A percentile compares a stretch with the other conserved stretches of the same genome.
phyloP scores from a whole-genome alignment of 2,113 vertebrate genomes.

The Dryoscopus gambensis region DNA sequence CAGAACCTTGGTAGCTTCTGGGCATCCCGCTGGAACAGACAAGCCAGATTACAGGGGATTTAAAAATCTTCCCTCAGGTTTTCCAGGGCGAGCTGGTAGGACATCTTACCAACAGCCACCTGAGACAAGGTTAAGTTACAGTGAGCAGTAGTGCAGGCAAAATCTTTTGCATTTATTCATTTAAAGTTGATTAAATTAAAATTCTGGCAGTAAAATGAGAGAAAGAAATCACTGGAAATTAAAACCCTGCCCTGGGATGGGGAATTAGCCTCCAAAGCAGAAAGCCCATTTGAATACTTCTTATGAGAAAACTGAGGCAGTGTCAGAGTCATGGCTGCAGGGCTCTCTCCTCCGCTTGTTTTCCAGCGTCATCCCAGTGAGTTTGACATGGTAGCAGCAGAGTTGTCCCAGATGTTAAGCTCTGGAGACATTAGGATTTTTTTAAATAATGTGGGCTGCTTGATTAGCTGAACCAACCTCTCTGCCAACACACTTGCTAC shows the following conservation, averaged over 20 bases:
- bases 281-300: background rate
- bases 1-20: background rate
- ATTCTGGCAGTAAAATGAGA: conserved; percentile 19
- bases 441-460: background rate
- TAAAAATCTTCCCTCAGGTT: background rate
- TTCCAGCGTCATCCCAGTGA: background rate
- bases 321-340: background rate
- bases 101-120: background rate
- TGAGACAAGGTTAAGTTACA: background rate
- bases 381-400: background rate
- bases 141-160: background rate
- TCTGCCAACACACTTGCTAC: background rate
- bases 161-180: conserved; percentile 1
- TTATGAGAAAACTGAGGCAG: background rate
- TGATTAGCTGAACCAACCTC: background rate
- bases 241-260: background rate
- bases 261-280: background rate
- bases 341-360: background rate
- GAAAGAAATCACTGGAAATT: background rate
- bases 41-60: background rate
- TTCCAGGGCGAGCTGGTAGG: background rate
- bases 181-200: conserved; percentile 4
- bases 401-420: background rate
- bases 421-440: background rate
- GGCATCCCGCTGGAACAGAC: background rate